Evolutionary conservation across 53 echinoderm and acorn worm genomes (phyloP), one percentile per base, ranked within the genome.

Genomic region (Paracentrotus lividus): DNA sequence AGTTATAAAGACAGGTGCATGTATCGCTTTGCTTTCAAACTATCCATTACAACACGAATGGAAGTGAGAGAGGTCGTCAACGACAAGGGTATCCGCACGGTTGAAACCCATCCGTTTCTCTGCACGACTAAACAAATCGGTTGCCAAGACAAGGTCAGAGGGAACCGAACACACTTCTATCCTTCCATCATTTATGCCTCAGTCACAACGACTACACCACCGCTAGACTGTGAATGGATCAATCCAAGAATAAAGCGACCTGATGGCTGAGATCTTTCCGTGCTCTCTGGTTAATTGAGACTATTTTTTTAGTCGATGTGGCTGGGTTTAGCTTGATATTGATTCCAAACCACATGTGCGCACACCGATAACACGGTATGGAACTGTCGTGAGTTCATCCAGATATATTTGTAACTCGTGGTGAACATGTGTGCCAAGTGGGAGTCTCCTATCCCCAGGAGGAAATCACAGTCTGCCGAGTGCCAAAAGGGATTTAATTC

Each of bases 371-470:
- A 38, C 72, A 40, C 36, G 40, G 32, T 40, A 72, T 15, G 72
- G 32, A 38, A 5, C 40, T 72, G 36, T 72, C 21, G 38, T 34
- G 40, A 16, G 20, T 40, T 72, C 40, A 72, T 8, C 72, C 72
- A 72, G 72, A 40, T 36, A 16, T 72, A 18, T 72, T 32, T 40
- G 38, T 18, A 18, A 40, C 72, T 81, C n/a, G 47, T 47, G 81
- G 81, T 44, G 47, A 81, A 81, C 81, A 81, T 81, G 47, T 81
- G 81, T 81, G 81, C 27, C 81, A 81, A 12, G 81, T 81, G 44
- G 81, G 81, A 81, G 47, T 42, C 43, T 23, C 24, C 23, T 21
- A 0, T 3, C 49, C 23, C 5, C 26, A 45, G 21, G 40, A 40
- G 72, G n/a, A n/a, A n/a, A n/a, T n/a, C n/a, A n/a, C n/a, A n/a